Evolutionary conservation across 2,888 invertebrate species (phyloP).

Genomic region (Drosophila phalerata): DNA sequence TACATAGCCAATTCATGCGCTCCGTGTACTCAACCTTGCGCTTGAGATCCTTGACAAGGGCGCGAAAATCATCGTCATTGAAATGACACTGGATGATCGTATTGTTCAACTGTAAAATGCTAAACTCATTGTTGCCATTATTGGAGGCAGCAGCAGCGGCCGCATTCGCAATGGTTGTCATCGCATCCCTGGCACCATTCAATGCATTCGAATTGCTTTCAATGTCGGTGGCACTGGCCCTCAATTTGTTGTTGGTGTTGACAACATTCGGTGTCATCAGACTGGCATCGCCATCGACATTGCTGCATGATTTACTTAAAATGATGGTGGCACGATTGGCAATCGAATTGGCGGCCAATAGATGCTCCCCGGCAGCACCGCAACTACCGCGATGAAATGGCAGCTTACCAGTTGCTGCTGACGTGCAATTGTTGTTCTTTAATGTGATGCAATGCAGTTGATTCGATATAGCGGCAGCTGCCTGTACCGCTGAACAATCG

Average conservation of each 20-base stretch:
- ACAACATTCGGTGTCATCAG: conserved; percentile 15
- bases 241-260: conserved; percentile 54
- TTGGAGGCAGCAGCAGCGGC: conserved; percentile 61
- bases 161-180: conserved; percentile 45
- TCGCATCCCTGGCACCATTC: conserved; percentile 55
- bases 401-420: conserved; percentile 53
- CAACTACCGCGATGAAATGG: conserved; percentile 84
- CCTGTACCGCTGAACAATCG: conserved; percentile 74
- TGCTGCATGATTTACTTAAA: conserved; percentile 84
- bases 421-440: conserved; percentile 82
- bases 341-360: conserved; percentile 84
- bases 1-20: conserved; percentile 86
- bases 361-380: conserved; percentile 84
- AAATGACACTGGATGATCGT: conserved; percentile 85
- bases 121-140: conserved; percentile 84
- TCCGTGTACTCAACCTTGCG: conserved; percentile 86
- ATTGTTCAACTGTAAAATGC: conserved; percentile 84
- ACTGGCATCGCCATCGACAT: conserved; percentile 78
- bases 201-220: conserved; percentile 70
- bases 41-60: conserved; percentile 85
- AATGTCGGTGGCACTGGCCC: conserved; percentile 74
- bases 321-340: conserved; percentile 85
- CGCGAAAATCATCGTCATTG: conserved; percentile 85
- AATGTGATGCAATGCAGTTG: conserved; percentile 83
- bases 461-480: conserved; percentile 68